phyloP scores from a whole-genome alignment of 2,888 invertebrate species.

The Dione vanillae region DNA sequence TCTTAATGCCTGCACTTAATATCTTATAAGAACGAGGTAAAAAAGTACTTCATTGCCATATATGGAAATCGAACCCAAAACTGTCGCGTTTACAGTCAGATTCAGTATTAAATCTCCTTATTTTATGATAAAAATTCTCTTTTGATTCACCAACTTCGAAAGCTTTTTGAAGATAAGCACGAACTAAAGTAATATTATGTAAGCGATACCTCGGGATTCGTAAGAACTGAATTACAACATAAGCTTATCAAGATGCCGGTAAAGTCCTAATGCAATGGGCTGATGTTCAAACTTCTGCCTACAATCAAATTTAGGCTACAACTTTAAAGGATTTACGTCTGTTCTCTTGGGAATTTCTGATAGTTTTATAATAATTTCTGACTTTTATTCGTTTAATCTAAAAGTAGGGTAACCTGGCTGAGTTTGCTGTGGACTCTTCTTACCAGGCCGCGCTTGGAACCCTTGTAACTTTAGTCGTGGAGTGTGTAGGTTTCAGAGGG shows the following conservation, averaged over 20 bases:
- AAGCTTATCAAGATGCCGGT: conserved; percentile 15
- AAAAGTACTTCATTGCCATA: neutral
- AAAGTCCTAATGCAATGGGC: conserved; percentile 6
- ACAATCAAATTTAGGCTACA: neutral
- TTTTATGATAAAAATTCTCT: neutral
- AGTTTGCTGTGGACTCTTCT: too few relatives aligned
- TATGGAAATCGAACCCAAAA: neutral
- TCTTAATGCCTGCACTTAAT: too few relatives aligned
- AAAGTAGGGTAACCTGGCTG: too few relatives aligned
- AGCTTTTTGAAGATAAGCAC: conserved; percentile 9
- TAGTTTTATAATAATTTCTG: neutral
- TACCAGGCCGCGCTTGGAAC: too few relatives aligned
- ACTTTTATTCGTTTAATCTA: too few relatives aligned
- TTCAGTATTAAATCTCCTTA: neutral
- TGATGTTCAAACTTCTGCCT: conserved; percentile 1
- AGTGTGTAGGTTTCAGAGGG: too few relatives aligned
- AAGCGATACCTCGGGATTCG: conserved; percentile 14
- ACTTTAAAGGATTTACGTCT: neutral
- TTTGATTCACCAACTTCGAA: conserved; percentile 4
- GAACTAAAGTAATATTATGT: conserved; percentile 14
- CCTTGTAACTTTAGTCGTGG: too few relatives aligned
- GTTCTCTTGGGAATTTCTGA: neutral
- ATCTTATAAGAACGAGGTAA: too few relatives aligned
- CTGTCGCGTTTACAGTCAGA: neutral
- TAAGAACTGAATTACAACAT: conserved; percentile 12